Evolutionary conservation across 2,888 invertebrate species (phyloP).

Genomic region (Papilio elwesi): DNA sequence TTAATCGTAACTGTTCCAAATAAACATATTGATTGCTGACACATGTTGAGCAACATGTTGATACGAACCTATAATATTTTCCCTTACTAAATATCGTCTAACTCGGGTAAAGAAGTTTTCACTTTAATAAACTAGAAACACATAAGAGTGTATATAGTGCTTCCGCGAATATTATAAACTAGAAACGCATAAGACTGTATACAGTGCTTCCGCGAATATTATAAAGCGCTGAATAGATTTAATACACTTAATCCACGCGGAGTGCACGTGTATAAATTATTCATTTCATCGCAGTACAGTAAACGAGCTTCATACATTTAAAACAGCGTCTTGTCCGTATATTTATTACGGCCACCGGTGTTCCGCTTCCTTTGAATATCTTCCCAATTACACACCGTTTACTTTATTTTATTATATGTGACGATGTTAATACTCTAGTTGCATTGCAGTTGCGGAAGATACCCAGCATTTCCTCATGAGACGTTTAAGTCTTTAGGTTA

Average conservation of each 20-base stretch:
- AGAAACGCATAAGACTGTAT: neutral
- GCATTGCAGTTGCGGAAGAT: neutral
- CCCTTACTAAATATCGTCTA: no score
- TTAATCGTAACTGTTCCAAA: no score
- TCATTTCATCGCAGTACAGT: conserved; percentile 35
- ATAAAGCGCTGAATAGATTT: conserved; percentile 20
- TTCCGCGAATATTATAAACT: conserved; percentile 6
- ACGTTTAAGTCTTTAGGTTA: no score
- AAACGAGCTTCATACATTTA: conserved; percentile 36
- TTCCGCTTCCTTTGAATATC: conserved; percentile 26
- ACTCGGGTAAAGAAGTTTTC: no score
- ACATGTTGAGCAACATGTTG: no score
- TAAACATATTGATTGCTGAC: no score
- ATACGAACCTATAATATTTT: no score
- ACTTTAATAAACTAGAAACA: no score
- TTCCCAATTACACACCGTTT: conserved; percentile 12
- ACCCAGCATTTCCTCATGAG: neutral
- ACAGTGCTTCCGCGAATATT: neutral
- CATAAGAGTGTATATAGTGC: neutral
- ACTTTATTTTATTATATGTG: neutral
- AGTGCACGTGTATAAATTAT: conserved; percentile 33
- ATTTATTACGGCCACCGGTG: conserved; percentile 31
- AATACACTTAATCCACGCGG: conserved; percentile 26
- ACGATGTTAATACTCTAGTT: neutral
- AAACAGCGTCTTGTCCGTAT: conserved; percentile 22